Base-by-base conservation (phyloP, 2,888 invertebrate species). In the Xestia ashworthii region DNA sequence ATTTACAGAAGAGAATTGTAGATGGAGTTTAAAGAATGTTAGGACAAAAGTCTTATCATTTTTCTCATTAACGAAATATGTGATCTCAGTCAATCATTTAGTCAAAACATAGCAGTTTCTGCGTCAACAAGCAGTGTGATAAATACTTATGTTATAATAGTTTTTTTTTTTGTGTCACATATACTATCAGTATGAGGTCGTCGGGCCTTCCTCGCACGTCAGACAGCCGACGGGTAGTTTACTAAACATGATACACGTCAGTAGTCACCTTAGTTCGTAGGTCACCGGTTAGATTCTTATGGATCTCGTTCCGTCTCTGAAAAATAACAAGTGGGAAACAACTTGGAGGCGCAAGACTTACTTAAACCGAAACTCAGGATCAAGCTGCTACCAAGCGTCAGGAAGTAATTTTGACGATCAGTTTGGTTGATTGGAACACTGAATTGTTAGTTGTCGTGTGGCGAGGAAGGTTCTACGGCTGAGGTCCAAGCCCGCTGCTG, bases 401-500 rank as follows among this genome's bases (percentile, higher is more conserved):
- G 41, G 48, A 68, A 67, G 41, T 38, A 38, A 60, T 46, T 46
- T 32, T 25, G 14, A 58, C 5, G 11, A 25, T 65, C 32, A 69
- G 25, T 68, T 53, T 32, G n/a, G 1, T 55, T 50, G 50, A 66
- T 38, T 25, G 12, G 16, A 46, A 53, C 48, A 41, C 38, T 25
- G 14, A 53, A 11, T 65, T 38, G 50, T 48, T 55, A 50, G 60
- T 53, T 62, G 83, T 81, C 60, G 67, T 68, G 77, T 65, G 74
- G 81, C 74, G 78, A 72, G 83, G 83, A 82, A 83, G 78, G 72
- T 60, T 74, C 67, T 19, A 22, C 41, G 64, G 41, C 68, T 22
- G n/a, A 68, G 79, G 69, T 79, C 72, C 70, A 88, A 58, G 41
- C 62, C 64, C 55, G 74, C 88, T 71, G 84, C 77, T 55, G 76